Base-by-base conservation (phyloP, 2,797 vertebrate species). In the Epinephelus awoara region DNA sequence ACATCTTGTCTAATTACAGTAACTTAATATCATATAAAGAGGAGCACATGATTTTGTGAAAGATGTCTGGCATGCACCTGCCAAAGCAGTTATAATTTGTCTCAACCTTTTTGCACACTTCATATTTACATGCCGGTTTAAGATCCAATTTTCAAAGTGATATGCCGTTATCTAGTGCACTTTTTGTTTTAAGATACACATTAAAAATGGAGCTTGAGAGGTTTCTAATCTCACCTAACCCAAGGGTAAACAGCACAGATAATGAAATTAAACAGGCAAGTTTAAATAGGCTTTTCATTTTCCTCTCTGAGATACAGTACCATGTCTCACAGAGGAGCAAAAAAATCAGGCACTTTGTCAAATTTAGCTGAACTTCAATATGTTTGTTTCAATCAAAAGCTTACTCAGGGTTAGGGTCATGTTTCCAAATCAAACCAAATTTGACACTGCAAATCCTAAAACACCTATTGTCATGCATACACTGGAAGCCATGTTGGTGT, bases 221-320 rank as follows among this genome's bases (percentile, higher is more conserved):
- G 38, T 34, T 5, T 46, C 1, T 46, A 63, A 47, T 75, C 38
- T 34, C 4, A 23, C 6, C 7, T 44, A 40, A 77, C 66, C 49
- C 27, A 40, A 64, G 71, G 23, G 3, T 80, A 57, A 80, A 80
- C 68, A 79, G 18, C 18, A 67, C 65, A 58, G 55, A 66, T 50
- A 62, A 68, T 55, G 18, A 57, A 55, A 69, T 47, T 79, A 63
- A 83, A 75, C 67, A 70, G 59, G 67, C 25, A 5, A 34, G 34
- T 46, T 42, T 49, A 75, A 72, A 63, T n/a, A 58, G 55, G 18
- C 69, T 44, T 68, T 79, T 79, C 11, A 79, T 69, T 63, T 77
- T 65, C 57, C 38, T 51, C 44, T 44, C 46, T 12, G 17, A 56
- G 57, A 71, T 42, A 40, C 2, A 72, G 18, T 3, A 17, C 19